Evolutionary conservation across 2,113 vertebrate genomes (phyloP).

Genomic region (Toxostoma redivivum): DNA sequence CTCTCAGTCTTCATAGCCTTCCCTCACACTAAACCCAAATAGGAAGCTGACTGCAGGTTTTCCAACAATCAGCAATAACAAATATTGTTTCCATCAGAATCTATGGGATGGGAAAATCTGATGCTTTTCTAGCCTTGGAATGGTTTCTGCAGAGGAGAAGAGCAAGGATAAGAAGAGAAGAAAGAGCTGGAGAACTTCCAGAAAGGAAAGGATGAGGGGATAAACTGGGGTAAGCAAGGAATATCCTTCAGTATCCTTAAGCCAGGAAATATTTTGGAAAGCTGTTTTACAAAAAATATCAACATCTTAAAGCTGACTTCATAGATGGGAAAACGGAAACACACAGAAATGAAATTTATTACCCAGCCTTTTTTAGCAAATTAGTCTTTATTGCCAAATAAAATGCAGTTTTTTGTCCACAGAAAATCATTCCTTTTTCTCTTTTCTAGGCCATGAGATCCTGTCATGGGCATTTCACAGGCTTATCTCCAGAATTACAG

Average conservation of each 20-base stretch:
- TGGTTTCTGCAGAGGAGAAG: neutral
- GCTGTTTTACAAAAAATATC: neutral
- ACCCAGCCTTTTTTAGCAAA: neutral
- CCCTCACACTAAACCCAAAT: neutral
- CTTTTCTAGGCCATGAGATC: neutral
- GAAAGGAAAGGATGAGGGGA: neutral
- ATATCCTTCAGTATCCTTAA: neutral
- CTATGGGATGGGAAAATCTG: neutral
- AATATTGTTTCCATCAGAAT: neutral
- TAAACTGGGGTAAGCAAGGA: neutral
- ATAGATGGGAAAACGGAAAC: neutral
- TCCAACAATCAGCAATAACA: neutral
- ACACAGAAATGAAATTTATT: neutral
- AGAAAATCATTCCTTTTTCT: neutral
- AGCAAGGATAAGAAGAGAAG: neutral
- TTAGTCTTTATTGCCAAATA: neutral
- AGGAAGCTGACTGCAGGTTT: neutral
- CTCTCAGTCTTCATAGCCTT: neutral
- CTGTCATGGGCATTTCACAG: neutral
- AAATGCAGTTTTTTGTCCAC: neutral
- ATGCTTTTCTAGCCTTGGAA: neutral
- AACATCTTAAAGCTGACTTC: neutral
- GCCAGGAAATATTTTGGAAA: neutral
- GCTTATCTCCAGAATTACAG: neutral
- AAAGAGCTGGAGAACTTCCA: neutral